These are phyloP conservation scores for Acronicta aceris DNA, from an alignment of 2,888 invertebrate species.

Conservation along the genomic window DNA sequence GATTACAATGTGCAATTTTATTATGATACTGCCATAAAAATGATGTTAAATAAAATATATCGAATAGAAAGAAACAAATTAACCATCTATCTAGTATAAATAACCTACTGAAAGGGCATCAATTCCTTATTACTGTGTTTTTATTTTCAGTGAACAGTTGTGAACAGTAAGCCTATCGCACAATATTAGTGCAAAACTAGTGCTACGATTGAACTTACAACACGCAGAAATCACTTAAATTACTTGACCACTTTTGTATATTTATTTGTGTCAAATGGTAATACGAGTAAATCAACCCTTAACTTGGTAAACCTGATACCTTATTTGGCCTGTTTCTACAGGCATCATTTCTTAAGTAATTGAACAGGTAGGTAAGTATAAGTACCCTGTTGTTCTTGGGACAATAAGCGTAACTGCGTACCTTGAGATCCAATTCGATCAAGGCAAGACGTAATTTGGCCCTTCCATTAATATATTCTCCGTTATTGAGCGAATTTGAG, in stretches of 20 bases:
- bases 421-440: conserved; percentile 20
- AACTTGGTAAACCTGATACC: not conserved
- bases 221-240: not conserved
- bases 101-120: too few species aligned
- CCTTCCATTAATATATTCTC: conserved; percentile 21
- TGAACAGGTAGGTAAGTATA: not conserved
- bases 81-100: too few species aligned
- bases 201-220: too few species aligned
- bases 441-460: conserved; percentile 17
- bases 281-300: not conserved
- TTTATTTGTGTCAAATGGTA: too few species aligned
- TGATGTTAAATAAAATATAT: too few species aligned
- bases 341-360: conserved; percentile 3
- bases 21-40: too few species aligned
- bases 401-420: conserved; percentile 17
- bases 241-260: not conserved
- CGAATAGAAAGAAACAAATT: too few species aligned
- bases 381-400: conserved; percentile 4
- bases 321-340: not conserved
- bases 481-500: conserved; percentile 11
- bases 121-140: too few species aligned
- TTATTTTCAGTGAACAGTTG: too few species aligned
- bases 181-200: too few species aligned
- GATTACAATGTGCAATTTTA: too few species aligned
- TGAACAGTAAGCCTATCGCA: too few species aligned